Evolutionary conservation across 1,140 invertebrate species (phyloP).

Genomic region (Uloborus diversus): DNA sequence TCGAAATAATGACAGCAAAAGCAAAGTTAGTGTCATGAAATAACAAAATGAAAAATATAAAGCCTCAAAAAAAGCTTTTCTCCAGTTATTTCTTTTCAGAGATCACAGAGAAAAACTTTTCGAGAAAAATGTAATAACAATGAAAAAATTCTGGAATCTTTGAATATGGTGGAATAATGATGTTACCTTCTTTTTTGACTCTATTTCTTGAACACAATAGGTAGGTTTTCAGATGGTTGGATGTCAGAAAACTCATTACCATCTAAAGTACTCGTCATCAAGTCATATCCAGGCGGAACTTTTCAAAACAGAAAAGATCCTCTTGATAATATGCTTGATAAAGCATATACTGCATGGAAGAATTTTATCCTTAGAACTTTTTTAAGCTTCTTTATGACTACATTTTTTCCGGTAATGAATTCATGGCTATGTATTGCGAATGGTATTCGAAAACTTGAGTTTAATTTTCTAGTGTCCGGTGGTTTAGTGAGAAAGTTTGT

Average conservation of each 20-base stretch:
- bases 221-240: background rate
- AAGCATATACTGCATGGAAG: background rate
- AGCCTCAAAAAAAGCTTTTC: too few species aligned
- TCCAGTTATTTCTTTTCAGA: background rate
- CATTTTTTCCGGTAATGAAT: too few species aligned
- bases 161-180: constrained; percentile 11
- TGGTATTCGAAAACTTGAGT: too few species aligned
- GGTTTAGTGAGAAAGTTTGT: too few species aligned
- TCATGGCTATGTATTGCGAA: too few species aligned
- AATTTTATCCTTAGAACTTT: background rate
- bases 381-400: too few species aligned
- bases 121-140: background rate
- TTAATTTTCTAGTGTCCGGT: too few species aligned
- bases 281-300: background rate
- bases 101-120: background rate
- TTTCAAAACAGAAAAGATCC: constrained; percentile 14
- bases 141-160: background rate
- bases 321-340: constrained; percentile 7
- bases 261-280: constrained; percentile 23
- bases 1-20: too few species aligned
- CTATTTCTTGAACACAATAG: background rate
- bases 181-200: background rate
- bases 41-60: too few species aligned
- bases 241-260: constrained; percentile 29
- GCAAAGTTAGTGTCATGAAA: too few species aligned